Conservation (phyloP, 1,140 invertebrate species). For the Drosophila sechellia region DNA sequence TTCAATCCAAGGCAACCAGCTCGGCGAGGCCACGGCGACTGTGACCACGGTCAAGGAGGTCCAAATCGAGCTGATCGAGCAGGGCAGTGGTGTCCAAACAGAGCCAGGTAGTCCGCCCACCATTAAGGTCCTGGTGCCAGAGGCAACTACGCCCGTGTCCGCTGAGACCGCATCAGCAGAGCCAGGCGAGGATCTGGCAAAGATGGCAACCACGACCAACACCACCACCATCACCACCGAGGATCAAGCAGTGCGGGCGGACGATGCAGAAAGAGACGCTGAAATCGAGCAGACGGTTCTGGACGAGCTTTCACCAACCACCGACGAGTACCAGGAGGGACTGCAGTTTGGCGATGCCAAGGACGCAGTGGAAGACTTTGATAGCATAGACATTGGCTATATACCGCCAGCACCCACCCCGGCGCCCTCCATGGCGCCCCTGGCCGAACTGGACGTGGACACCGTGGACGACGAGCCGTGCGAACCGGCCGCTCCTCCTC, state of each 20-base stretch:
- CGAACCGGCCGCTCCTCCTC: slow-evolving; percentile 16
- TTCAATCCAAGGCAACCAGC: not conserved
- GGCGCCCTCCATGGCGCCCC: slow-evolving; percentile 85
- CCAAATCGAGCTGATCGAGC: slow-evolving; percentile 72
- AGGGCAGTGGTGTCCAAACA: slow-evolving; percentile 12
- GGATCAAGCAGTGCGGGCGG: not conserved
- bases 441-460: slow-evolving; percentile 88
- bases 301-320: slow-evolving; percentile 76
- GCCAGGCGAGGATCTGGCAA: not conserved
- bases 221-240: slow-evolving; percentile 15
- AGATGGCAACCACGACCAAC: not conserved
- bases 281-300: slow-evolving; percentile 28
- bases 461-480: slow-evolving; percentile 87
- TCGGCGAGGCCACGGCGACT: slow-evolving; percentile 3
- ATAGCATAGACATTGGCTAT: slow-evolving; percentile 69
- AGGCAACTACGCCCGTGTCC: not conserved
- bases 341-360: slow-evolving; percentile 66
- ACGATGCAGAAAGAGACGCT: not conserved
- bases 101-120: slow-evolving; percentile 41
- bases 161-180: not conserved
- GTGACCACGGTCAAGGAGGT: slow-evolving; percentile 65
- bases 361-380: slow-evolving; percentile 59
- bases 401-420: slow-evolving; percentile 74
- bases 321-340: slow-evolving; percentile 79
- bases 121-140: slow-evolving; percentile 51